Conservation (phyloP, 2,113 vertebrate species). For the Zosterops lateralis region DNA sequence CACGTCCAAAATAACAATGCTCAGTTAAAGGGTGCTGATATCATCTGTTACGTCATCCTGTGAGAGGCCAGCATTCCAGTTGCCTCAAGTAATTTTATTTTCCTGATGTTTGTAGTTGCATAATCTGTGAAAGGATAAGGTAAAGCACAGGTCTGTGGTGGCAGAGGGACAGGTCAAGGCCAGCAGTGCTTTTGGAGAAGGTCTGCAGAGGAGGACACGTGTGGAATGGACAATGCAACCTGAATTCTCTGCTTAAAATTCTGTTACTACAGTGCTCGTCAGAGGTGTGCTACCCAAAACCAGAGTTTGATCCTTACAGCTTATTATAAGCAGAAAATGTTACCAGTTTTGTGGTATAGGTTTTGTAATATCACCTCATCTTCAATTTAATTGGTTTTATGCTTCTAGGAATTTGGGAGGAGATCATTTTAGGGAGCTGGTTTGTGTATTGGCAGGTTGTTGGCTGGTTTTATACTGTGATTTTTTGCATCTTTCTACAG, state of each 20-base stretch:
- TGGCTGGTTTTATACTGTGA: background rate
- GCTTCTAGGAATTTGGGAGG: background rate
- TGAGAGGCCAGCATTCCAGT: background rate
- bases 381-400: background rate
- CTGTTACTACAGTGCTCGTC: background rate
- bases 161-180: background rate
- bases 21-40: background rate
- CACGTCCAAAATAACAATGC: background rate
- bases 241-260: background rate
- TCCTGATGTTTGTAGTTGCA: background rate
- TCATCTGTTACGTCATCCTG: accelerated
- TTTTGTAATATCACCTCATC: background rate
- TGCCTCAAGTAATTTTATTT: background rate
- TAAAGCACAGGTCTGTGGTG: background rate
- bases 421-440: background rate
- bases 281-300: background rate
- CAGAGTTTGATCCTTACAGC: background rate
- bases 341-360: background rate
- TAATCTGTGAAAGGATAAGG: background rate
- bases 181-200: background rate
- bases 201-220: background rate
- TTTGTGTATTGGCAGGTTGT: background rate
- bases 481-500: background rate
- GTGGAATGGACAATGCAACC: background rate
- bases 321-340: background rate